phyloP scores from a whole-genome alignment of 2,113 vertebrate species.

The Macrotus californicus region DNA sequence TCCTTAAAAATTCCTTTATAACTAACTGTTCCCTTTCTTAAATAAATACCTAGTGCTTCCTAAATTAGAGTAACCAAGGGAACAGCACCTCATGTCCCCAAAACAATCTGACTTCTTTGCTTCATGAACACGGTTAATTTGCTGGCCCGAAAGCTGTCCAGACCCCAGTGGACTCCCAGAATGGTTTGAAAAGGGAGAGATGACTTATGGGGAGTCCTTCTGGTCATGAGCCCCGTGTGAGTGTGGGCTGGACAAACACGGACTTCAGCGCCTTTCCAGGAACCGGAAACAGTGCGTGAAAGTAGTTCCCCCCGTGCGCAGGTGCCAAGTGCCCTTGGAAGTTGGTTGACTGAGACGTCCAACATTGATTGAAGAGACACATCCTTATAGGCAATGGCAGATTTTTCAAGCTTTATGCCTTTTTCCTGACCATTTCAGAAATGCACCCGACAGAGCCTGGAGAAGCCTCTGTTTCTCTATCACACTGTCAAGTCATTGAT shows the following conservation, averaged over 20 bases:
- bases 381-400: background rate
- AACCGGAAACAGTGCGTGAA: background rate
- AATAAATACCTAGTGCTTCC: slow-evolving; percentile 46
- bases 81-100: slow-evolving; percentile 30
- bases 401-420: background rate
- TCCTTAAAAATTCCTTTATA: slow-evolving; percentile 15
- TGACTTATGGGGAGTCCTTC: background rate
- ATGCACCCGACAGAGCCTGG: background rate
- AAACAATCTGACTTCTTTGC: slow-evolving; percentile 29
- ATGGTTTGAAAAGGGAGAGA: background rate
- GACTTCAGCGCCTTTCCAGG: background rate
- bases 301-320: background rate
- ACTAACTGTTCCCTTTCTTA: slow-evolving; percentile 66
- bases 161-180: background rate
- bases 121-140: slow-evolving; percentile 54
- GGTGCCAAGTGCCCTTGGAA: background rate
- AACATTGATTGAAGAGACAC: background rate
- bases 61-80: background rate
- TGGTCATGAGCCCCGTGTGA: background rate
- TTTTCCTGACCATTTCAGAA: background rate
- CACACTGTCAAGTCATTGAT: background rate
- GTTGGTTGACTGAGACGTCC: background rate
- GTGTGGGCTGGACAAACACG: background rate
- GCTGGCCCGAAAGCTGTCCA: background rate
- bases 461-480: background rate